Evolutionary conservation across 2,888 invertebrate species (phyloP).

Genomic region (Tricholauxania praeusta): DNA sequence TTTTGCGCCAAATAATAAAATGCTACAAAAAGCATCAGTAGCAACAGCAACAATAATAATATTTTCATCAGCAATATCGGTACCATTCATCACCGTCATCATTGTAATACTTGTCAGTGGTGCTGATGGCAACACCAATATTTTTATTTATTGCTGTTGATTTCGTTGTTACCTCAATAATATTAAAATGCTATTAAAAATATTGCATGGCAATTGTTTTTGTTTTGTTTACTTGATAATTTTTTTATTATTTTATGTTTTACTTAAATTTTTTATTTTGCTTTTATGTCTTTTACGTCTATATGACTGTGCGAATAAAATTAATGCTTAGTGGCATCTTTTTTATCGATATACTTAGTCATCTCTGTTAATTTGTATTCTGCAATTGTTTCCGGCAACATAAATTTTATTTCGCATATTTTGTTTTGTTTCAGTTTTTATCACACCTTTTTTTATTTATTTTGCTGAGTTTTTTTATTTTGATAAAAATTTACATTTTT

Average conservation of each 20-base stretch:
- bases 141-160: background rate
- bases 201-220: background rate
- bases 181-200: too few relatives aligned
- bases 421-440: constrained; percentile 7
- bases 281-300: background rate
- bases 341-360: background rate
- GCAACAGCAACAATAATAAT: background rate
- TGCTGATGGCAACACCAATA: background rate
- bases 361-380: constrained; percentile 39
- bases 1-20: background rate
- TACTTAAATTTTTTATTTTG: background rate
- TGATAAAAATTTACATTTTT: background rate
- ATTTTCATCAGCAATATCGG: constrained; percentile 10
- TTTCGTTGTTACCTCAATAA: background rate
- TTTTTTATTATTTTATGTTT: constrained; percentile 5
- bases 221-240: background rate
- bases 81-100: constrained; percentile 10
- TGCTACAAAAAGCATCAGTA: too few relatives aligned
- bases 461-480: constrained; percentile 1
- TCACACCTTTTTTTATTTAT: background rate
- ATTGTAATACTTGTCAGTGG: background rate
- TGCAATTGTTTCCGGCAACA: constrained; percentile 43
- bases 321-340: constrained; percentile 14
- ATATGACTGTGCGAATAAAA: constrained; percentile 21
- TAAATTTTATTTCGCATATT: constrained; percentile 13